Conservation (phyloP, 2,797 vertebrate species). For the Syngnathus rostellatus region DNA sequence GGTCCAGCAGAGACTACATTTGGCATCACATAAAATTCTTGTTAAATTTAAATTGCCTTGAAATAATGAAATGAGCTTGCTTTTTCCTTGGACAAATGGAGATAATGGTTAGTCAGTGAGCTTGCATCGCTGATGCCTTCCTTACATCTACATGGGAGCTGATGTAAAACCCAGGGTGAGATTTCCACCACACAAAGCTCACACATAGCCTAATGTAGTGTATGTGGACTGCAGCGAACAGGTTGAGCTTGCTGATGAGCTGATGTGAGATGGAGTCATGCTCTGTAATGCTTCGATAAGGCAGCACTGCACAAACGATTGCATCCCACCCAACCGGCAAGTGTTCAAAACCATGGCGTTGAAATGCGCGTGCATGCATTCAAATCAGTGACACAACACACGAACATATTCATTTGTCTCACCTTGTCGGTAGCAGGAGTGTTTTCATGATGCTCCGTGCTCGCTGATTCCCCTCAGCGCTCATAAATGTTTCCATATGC, state of each 20-base stretch:
- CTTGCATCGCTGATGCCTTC: neutral
- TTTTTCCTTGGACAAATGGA: neutral
- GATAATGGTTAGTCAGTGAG: neutral
- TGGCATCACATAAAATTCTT: neutral
- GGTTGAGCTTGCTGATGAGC: conserved; percentile 22
- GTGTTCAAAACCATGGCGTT: neutral
- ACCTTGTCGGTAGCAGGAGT: conserved; percentile 48
- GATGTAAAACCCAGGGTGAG: neutral
- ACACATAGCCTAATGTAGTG: neutral
- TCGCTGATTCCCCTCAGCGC: conserved; percentile 25
- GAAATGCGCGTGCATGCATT: neutral
- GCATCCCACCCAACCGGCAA: conserved; percentile 36
- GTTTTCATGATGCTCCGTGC: conserved; percentile 43
- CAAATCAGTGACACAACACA: neutral
- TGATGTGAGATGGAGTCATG: conserved; percentile 41
- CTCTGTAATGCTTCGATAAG: conserved; percentile 34
- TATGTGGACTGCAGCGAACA: conserved; percentile 10
- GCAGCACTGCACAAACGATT: conserved; percentile 24
- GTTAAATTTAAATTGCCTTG: neutral
- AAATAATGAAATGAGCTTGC: conserved; percentile 1
- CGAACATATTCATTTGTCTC: conserved; percentile 5
- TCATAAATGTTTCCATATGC: conserved; percentile 21
- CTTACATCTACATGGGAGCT: neutral
- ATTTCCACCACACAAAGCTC: conserved; percentile 1
- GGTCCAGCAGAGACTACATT: conserved; percentile 6